Percentiles rank a stretch among this genome's conserved stretches.
These are phyloP conservation scores for Epizoanthus fatuus DNA, from an alignment of 92 coral and sea anemone genomes.

Conservation along the genomic window DNA sequence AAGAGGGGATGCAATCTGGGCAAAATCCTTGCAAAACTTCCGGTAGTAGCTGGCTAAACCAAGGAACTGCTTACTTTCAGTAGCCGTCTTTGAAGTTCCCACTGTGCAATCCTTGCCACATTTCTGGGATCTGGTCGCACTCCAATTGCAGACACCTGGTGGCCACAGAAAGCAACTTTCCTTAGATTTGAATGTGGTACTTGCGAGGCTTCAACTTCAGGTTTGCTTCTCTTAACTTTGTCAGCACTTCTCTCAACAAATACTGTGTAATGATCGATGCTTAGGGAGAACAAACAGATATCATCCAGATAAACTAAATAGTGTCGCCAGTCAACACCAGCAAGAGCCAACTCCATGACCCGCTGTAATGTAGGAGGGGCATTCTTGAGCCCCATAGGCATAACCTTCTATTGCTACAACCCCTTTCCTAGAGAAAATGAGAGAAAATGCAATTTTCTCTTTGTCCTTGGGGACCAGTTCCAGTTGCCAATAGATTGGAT, in stretches of 20 bases:
- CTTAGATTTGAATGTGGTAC: background rate
- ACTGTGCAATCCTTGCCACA: conserved; percentile 22
- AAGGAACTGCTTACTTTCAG: conserved; percentile 41
- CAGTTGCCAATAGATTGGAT: conserved; percentile 33
- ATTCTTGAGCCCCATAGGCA: conserved; percentile 10
- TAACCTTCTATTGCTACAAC: conserved; percentile 22
- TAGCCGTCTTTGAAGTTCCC: conserved; percentile 32
- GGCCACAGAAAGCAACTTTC: conserved; percentile 40
- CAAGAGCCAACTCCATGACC: conserved; percentile 36
- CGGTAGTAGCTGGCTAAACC: conserved; percentile 52
- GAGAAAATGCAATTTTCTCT: conserved; percentile 32
- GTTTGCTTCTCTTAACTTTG: background rate
- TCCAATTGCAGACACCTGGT: conserved; percentile 33
- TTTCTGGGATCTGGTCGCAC: conserved; percentile 29
- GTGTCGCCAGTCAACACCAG: conserved; percentile 8
- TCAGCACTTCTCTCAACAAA: conserved; percentile 30
- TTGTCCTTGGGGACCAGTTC: conserved; percentile 7
- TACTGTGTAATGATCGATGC: background rate
- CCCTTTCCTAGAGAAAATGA: conserved; percentile 30
- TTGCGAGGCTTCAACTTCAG: conserved; percentile 15
- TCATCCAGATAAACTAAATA: conserved; percentile 21
- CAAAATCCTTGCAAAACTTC: conserved; percentile 39
- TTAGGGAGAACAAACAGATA: conserved; percentile 25
- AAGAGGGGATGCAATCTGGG: conserved; percentile 45
- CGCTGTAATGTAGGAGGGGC: conserved; percentile 32